phyloP scores from a whole-genome alignment of 1,140 invertebrate genomes.

The Nasonia giraulti region DNA sequence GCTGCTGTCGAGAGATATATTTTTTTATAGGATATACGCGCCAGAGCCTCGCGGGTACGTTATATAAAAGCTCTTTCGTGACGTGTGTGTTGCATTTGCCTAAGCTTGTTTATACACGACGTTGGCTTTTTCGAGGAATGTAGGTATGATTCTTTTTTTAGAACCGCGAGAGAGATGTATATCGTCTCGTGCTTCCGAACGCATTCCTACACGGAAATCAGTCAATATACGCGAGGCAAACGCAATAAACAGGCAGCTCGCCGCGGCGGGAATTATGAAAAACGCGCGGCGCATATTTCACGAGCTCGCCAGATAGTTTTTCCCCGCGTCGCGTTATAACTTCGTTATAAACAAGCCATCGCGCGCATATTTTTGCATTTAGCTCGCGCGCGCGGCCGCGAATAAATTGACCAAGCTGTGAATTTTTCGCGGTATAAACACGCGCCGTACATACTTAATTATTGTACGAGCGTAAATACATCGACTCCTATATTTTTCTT shows the following conservation, averaged over 20 bases:
- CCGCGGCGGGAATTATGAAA: slow-evolving; percentile 17
- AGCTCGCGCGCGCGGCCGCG: no score
- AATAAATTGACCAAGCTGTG: neutral
- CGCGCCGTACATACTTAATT: neutral
- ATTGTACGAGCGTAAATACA: neutral
- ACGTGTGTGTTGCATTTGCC: slow-evolving; percentile 7
- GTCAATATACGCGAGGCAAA: no score
- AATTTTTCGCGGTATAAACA: neutral
- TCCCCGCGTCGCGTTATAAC: neutral
- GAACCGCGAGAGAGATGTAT: no score
- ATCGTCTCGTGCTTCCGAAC: no score
- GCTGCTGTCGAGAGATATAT: neutral
- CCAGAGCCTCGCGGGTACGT: neutral
- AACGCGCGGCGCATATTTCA: slow-evolving; percentile 34
- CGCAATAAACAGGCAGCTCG: slow-evolving; percentile 23
- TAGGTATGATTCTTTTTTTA: no score
- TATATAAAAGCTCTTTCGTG: neutral
- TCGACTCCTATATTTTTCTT: no score
- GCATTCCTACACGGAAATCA: no score
- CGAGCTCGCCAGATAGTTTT: slow-evolving; percentile 25
- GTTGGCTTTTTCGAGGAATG: no score
- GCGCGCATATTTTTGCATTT: slow-evolving; percentile 2
- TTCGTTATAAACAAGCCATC: neutral
- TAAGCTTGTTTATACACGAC: no score
- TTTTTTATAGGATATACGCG: neutral